Evolutionary conservation across 2,113 vertebrate genomes (phyloP).

Genomic region (Neolamprologus falcicula): DNA sequence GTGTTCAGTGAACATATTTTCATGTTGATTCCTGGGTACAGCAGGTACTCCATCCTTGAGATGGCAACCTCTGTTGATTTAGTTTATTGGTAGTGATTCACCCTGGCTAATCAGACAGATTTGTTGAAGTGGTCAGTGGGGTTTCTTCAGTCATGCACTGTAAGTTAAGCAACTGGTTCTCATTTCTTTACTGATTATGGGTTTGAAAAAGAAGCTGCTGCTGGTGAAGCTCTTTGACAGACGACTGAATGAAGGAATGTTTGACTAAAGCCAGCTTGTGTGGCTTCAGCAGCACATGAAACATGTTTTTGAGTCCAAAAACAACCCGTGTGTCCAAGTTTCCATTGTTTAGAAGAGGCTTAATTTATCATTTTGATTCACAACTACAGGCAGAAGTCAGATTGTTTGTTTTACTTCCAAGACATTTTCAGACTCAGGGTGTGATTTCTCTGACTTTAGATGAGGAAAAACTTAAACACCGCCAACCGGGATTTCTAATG

Average conservation of each 20-base stretch:
- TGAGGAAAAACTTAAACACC: neutral
- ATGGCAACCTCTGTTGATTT: neutral
- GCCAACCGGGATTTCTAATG: neutral
- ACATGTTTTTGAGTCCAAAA: neutral
- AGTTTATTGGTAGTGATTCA: neutral
- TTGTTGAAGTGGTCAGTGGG: neutral
- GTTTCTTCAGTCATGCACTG: neutral
- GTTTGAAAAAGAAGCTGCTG: neutral
- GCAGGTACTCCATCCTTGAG: rapidly evolving
- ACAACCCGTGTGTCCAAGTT: neutral
- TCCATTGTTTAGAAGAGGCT: neutral
- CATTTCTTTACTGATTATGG: neutral
- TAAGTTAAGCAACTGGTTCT: neutral
- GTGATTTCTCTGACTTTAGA: neutral
- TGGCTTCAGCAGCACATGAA: neutral
- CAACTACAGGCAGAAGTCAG: neutral
- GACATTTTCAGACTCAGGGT: neutral
- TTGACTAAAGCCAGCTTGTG: neutral
- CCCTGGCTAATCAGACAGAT: neutral
- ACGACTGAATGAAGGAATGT: neutral
- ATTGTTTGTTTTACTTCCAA: neutral
- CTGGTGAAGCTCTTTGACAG: neutral
- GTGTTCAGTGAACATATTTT: neutral
- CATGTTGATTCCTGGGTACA: neutral
- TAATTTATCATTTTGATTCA: neutral